These are phyloP conservation scores for Seira musarum DNA, from an alignment of 2,888 invertebrate species.

Conservation along the genomic window DNA sequence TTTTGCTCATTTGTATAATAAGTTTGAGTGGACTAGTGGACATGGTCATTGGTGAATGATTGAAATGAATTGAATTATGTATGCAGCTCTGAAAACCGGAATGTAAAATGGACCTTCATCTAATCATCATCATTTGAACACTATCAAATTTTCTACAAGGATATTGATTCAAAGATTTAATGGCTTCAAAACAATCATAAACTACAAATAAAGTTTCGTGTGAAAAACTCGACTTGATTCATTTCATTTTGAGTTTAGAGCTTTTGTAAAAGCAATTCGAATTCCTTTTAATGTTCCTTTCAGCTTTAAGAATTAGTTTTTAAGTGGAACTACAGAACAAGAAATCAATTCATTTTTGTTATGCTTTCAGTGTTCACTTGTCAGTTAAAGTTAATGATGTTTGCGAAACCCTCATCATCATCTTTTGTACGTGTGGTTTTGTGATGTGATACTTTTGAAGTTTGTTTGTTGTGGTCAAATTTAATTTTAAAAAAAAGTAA, in stretches of 20 bases:
- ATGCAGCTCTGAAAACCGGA: background rate
- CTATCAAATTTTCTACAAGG: background rate
- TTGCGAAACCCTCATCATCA: constrained; percentile 1
- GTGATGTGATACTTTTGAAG: constrained; percentile 1
- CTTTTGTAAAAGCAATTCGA: background rate
- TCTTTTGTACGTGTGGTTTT: constrained; percentile 13
- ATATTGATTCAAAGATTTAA: constrained; percentile 5
- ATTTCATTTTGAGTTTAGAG: background rate
- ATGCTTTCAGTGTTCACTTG: background rate
- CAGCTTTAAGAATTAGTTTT: background rate
- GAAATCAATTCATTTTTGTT: background rate
- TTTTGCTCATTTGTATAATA: constrained; percentile 15
- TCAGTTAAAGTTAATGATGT: constrained; percentile 5
- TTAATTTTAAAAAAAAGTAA: constrained; percentile 1
- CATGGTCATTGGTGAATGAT: background rate
- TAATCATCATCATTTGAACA: no score
- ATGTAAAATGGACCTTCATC: constrained; percentile 5
- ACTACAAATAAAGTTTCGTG: background rate
- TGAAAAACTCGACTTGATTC: background rate
- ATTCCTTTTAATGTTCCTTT: background rate
- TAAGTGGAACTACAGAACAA: constrained; percentile 12
- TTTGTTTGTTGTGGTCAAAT: constrained; percentile 20
- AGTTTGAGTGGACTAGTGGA: constrained; percentile 3
- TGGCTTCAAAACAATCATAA: background rate
- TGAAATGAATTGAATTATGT: constrained; percentile 38